A percentile compares a stretch with the other conserved stretches of the same genome.
Conservation (phyloP, 2,113 vertebrate genomes). For the Illadopsis cleaveri region DNA sequence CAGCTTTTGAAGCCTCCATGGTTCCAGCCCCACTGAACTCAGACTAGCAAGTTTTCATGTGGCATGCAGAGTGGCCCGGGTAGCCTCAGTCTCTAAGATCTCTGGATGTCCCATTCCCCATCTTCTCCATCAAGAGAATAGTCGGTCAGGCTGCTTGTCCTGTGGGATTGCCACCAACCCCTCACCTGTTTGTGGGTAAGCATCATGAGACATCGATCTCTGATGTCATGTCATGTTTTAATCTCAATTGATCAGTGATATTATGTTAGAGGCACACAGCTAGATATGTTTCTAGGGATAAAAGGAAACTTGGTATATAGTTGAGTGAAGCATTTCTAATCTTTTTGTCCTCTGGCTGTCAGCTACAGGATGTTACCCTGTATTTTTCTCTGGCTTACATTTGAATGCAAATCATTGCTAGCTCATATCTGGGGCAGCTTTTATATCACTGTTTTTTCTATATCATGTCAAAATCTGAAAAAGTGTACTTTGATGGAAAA, state of each 20-base stretch:
- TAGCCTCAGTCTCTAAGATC: neutral
- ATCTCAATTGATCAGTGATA: neutral
- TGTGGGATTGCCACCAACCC: neutral
- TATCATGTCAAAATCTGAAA: neutral
- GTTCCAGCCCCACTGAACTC: neutral
- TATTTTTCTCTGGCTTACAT: neutral
- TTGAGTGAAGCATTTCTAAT: neutral
- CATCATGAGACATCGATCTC: accelerated
- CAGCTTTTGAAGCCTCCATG: neutral
- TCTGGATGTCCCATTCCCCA: accelerated
- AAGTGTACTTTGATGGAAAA: too few species aligned
- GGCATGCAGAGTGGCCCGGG: neutral
- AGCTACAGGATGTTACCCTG: neutral
- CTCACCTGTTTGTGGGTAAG: neutral
- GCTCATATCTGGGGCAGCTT: neutral
- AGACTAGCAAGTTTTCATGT: neutral
- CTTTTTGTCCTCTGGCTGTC: neutral
- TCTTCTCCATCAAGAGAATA: neutral
- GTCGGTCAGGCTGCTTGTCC: neutral
- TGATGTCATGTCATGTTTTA: neutral
- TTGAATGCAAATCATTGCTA: neutral
- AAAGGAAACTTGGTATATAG: neutral
- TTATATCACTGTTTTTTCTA: neutral
- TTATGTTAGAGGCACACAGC: neutral
- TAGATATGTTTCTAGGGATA: neutral